Conservation (phyloP, 2,888 invertebrate species). For the Thymelicus lineola region DNA sequence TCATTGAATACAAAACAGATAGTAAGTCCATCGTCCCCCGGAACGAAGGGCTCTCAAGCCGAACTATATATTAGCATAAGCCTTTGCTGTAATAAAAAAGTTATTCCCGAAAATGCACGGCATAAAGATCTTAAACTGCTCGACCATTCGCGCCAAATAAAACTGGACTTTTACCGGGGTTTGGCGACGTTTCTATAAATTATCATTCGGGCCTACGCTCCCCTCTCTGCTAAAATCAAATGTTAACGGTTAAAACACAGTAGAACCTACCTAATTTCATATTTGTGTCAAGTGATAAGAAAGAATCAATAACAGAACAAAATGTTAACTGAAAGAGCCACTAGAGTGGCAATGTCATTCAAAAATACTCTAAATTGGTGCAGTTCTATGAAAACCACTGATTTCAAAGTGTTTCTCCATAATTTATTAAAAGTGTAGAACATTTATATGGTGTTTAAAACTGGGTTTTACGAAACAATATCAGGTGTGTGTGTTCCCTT, state of each 20-base stretch:
- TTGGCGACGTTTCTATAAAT: conserved; percentile 68
- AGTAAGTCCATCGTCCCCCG: conserved; percentile 65
- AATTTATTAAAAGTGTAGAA: no score
- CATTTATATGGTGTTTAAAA: no score
- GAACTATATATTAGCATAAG: conserved; percentile 69
- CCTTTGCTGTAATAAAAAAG: conserved; percentile 64
- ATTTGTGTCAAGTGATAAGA: conserved; percentile 30
- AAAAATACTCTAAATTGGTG: conserved; percentile 58
- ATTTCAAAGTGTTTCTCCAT: conserved; percentile 10
- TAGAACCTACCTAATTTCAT: conserved; percentile 19
- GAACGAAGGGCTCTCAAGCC: conserved; percentile 61
- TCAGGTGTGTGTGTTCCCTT: not conserved
- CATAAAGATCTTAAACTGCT: conserved; percentile 56
- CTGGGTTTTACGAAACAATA: no score
- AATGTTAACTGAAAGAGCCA: conserved; percentile 46
- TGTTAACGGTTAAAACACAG: conserved; percentile 66
- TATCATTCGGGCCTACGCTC: conserved; percentile 77
- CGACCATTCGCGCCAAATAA: conserved; percentile 64
- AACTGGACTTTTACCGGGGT: conserved; percentile 73
- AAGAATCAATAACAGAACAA: conserved; percentile 49
- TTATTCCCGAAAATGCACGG: conserved; percentile 56
- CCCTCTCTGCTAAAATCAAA: conserved; percentile 84
- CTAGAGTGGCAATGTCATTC: conserved; percentile 35
- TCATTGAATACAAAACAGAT: conserved; percentile 46
- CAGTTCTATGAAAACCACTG: conserved; percentile 45